Conservation (phyloP, 2,888 invertebrate species). For the Rhopalosiphum nymphaeae region DNA sequence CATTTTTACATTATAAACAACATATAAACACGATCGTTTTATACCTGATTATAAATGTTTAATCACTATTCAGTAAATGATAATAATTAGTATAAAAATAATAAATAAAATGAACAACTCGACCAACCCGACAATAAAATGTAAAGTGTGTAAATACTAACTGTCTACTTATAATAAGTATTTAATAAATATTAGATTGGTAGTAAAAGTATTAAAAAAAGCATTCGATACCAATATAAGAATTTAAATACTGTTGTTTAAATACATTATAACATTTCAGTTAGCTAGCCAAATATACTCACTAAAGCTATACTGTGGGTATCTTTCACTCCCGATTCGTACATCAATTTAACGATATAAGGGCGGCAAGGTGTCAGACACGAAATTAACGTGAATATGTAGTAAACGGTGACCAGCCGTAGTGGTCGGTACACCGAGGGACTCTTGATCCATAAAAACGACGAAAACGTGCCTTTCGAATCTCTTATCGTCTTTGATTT, state of each 20-base stretch:
- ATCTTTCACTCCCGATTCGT: slow-evolving; percentile 17
- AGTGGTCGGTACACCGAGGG: slow-evolving; percentile 36
- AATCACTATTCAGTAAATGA: background rate
- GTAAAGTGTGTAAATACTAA: background rate
- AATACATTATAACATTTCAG: background rate
- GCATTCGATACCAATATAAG: background rate
- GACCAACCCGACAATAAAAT: background rate
- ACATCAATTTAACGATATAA: slow-evolving; percentile 36
- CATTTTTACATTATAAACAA: background rate
- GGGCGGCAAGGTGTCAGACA: slow-evolving; percentile 35
- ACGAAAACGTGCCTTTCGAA: background rate
- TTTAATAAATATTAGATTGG: background rate
- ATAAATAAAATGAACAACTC: background rate
- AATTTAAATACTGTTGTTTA: background rate
- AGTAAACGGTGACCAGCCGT: slow-evolving; percentile 1
- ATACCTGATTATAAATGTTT: background rate
- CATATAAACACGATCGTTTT: background rate
- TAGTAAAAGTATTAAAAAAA: background rate
- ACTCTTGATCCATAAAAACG: background rate
- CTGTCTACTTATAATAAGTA: background rate
- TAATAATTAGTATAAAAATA: background rate
- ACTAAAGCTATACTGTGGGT: slow-evolving; percentile 21
- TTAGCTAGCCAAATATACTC: background rate
- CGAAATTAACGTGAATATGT: slow-evolving; percentile 40
- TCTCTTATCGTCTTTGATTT: background rate